These are phyloP conservation scores for Gymnothorax javanicus DNA, from an alignment of 2,797 vertebrate species.

Conservation along the genomic window DNA sequence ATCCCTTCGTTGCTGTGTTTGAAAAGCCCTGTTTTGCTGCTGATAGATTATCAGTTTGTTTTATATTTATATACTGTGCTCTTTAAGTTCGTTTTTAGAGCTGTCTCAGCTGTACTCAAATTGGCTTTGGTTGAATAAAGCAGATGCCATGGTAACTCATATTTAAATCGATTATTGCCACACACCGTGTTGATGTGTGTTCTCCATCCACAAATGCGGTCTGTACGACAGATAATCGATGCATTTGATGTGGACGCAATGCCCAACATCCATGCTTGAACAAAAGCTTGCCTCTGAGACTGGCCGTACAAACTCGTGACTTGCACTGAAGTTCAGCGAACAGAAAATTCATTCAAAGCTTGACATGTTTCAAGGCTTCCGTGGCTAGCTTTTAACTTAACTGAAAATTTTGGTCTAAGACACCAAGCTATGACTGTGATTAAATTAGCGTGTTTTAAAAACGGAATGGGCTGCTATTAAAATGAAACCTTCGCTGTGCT, in stretches of 20 bases:
- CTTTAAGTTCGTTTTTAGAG: background rate
- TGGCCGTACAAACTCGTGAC: too few species aligned
- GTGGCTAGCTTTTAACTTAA: background rate
- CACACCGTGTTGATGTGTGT: background rate
- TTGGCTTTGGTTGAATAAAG: background rate
- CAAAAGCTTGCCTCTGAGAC: too few species aligned
- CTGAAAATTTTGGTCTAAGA: background rate
- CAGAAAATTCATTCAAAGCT: background rate
- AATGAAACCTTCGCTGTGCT: background rate
- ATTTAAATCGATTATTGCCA: background rate
- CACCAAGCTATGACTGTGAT: too few species aligned
- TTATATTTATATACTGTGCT: background rate
- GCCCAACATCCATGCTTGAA: background rate
- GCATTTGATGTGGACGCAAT: background rate
- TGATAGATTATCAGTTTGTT: background rate
- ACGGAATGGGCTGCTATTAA: background rate
- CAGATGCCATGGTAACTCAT: background rate
- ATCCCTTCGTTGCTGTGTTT: background rate
- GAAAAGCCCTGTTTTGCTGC: background rate
- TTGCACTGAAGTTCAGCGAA: background rate
- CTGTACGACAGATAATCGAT: background rate
- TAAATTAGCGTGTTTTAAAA: too few species aligned
- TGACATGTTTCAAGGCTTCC: background rate
- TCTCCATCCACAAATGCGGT: background rate
- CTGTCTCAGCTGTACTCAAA: background rate